Evolutionary conservation across 1,140 invertebrate species (phyloP), one percentile per base, ranked within the genome.

Genomic region (Heliconius himera): DNA sequence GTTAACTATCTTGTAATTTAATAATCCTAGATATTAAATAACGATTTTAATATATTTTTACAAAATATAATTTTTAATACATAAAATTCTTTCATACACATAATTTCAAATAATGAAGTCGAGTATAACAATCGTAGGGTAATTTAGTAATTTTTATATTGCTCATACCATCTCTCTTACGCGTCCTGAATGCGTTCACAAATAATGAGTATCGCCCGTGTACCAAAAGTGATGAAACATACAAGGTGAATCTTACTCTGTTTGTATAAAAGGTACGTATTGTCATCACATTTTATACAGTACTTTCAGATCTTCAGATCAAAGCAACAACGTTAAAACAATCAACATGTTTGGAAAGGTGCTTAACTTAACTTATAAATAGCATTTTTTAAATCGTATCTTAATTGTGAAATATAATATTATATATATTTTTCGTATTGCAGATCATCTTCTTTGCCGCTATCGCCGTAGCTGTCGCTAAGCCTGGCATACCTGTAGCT

Each of bases 181-280:
- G 83, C 84, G 91, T 83, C 91, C 90, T 80, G 88, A 84, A 91
- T 93, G 91, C 92, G 70, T 72, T 72, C 70, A n/a, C 16, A 36
- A 38, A 16, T 36, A 71, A 71, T 36, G 90, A 74, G 36, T 22
- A 46, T 51, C 49, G 71, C 49, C 36, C 82, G 70, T 72, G 90
- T 90, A 89, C 86, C 22, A 18, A 6, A 29, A 75, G 82, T 93
- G 91, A 88, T 87, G 93, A 93, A 93, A 94, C 86, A 16, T 60
- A 89, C 93, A 94, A 94, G 92, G 93, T 93, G 92, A 94, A 92
- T 94, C 93, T 89, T 88, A 81, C 82, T 73, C 60, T 84, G 74
- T 84, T 85, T 79, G 91, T 94, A 94, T 94, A 94, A 92, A 94
- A 93, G 92, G 88, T 90, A 77, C 60, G 72, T 81, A 91, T 85